Base-by-base conservation (phyloP, 2,797 vertebrate genomes). In the Sebastes diploproa region DNA sequence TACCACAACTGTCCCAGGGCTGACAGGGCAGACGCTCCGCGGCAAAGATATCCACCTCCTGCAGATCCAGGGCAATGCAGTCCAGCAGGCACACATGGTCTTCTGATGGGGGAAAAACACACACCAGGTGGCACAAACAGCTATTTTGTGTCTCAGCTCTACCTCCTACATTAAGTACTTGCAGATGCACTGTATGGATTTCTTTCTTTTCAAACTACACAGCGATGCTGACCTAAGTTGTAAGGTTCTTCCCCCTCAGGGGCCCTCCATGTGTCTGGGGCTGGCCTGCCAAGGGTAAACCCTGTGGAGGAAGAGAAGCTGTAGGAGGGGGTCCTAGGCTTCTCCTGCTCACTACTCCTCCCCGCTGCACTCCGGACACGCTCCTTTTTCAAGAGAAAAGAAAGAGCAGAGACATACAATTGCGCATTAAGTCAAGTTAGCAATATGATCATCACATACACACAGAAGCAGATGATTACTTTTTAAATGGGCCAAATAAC, bases 31-130 rank as follows among this genome's bases (percentile, higher is more conserved):
- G 83, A 5, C 96, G 95, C 86, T 98, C 95, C 0, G 98, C 98
- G 34, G 98, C 96, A 91, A 99, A 99, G 84, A 99, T 97, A 84
- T 99, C 95, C 97, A 99, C 97, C 92, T 99, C 97, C 90, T 99
- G 98, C 58, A 99, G 96, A 85, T 99, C 98, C 83, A 99, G 92
- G 3, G 97, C 90, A 64, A 99, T 97, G 94, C 98, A 99, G 92
- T 99, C 98, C 85, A 99, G 83, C 86, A 99, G 94, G 88, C 98
- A 99, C 76, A 96, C 75, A 1, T 97, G 97, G 46, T 96, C 96
- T 87, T 97, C 98, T 98, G 12, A 50, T 1, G 10, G 25, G 38
- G 38, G 13, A n/a, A 52, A 71, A 29, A 59, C 38, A 74, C n/a
- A 74, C n/a, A 74, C 4, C 14, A 63, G 1, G 27, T 27, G 3